These are phyloP conservation scores for Tretioscincus oriximinensis DNA, from an alignment of 2,113 vertebrate species.

Conservation along the genomic window DNA sequence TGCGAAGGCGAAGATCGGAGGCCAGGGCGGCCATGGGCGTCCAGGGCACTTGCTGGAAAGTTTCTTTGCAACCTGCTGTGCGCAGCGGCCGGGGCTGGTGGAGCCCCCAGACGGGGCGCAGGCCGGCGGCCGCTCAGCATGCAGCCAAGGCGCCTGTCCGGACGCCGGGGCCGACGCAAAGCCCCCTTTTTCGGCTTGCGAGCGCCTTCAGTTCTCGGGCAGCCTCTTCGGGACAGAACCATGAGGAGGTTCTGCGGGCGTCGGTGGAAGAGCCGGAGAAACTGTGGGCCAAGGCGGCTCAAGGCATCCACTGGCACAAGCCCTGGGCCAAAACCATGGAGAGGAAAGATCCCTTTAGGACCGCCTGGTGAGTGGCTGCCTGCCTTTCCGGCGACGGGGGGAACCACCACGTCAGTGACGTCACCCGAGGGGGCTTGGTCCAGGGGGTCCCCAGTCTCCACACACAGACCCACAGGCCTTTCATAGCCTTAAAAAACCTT, in stretches of 20 bases:
- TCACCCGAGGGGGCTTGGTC: not conserved
- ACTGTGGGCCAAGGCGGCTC: slow-evolving; percentile 69
- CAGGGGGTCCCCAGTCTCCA: not conserved
- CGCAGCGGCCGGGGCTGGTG: not conserved
- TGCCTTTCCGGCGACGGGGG: not conserved
- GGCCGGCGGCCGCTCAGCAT: fast-evolving
- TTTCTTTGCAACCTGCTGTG: not conserved
- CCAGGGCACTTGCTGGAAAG: not conserved
- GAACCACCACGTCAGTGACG: too few species aligned
- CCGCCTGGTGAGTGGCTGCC: slow-evolving; percentile 67
- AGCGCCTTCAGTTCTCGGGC: not conserved
- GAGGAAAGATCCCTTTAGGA: slow-evolving; percentile 27
- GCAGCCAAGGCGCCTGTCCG: not conserved
- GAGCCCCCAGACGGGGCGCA: not conserved
- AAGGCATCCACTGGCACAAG: slow-evolving; percentile 71
- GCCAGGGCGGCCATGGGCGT: slow-evolving; percentile 23
- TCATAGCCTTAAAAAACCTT: too few species aligned
- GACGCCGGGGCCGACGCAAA: not conserved
- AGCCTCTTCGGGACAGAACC: slow-evolving; percentile 18
- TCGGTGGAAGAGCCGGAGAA: slow-evolving; percentile 66
- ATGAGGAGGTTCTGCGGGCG: slow-evolving; percentile 59
- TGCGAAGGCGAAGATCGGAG: too few species aligned
- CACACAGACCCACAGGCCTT: too few species aligned
- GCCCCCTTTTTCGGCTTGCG: not conserved
- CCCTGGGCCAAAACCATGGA: slow-evolving; percentile 71